phyloP scores from a whole-genome alignment of 2,888 invertebrate genomes.

The Acleris literana region DNA sequence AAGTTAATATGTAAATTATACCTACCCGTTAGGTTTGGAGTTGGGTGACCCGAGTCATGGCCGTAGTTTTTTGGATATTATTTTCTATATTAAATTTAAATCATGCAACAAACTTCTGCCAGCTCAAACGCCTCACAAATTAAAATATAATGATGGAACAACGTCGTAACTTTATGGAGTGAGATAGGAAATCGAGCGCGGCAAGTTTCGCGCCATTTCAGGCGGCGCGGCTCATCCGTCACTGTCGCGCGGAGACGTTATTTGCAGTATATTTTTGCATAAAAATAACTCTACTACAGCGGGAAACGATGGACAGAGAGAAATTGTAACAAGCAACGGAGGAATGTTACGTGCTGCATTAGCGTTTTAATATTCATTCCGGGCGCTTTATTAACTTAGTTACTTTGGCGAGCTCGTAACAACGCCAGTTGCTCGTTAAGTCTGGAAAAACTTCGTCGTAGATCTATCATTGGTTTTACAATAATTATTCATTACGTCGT shows the following conservation, averaged over 20 bases:
- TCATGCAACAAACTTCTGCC: conserved; percentile 3
- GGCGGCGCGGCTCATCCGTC: conserved; percentile 58
- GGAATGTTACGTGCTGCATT: conserved; percentile 31
- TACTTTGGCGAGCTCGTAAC: not conserved
- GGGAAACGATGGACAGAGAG: conserved; percentile 29
- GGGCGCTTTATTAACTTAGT: conserved; percentile 8
- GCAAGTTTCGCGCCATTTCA: conserved; percentile 37
- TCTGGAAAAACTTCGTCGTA: too few relatives aligned
- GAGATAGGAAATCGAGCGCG: conserved; percentile 61
- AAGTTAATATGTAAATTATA: too few relatives aligned
- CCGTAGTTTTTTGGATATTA: too few relatives aligned
- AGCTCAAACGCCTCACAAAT: conserved; percentile 16
- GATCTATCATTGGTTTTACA: too few relatives aligned
- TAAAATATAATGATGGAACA: conserved; percentile 21
- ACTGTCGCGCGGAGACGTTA: conserved; percentile 61
- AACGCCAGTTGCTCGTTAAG: too few relatives aligned
- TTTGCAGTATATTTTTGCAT: conserved; percentile 68
- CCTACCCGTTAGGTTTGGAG: too few relatives aligned
- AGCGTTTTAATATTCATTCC: conserved; percentile 17
- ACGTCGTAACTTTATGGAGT: conserved; percentile 44
- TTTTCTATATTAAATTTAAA: too few relatives aligned
- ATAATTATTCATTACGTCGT: too few relatives aligned
- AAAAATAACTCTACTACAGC: conserved; percentile 33
- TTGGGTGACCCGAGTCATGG: too few relatives aligned
- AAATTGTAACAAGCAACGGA: conserved; percentile 26